Conservation (phyloP, 2,113 vertebrate species). For the Neotoma lepida region DNA sequence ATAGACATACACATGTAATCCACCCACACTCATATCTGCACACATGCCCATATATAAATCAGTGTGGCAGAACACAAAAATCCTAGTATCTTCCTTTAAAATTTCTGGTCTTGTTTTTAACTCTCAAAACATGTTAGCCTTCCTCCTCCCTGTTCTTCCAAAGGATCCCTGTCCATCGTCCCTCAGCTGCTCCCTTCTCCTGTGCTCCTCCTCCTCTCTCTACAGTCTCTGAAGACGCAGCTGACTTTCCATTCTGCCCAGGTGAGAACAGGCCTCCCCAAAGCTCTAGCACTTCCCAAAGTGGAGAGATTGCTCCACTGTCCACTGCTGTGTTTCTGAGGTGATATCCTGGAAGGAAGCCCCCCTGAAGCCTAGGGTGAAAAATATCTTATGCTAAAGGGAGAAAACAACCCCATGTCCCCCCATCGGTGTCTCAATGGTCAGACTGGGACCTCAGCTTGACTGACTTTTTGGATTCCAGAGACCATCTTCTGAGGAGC, state of each 20-base stretch:
- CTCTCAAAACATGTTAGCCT: not conserved
- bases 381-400: not conserved
- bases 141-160: not conserved
- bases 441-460: not conserved
- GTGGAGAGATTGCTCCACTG: too few species aligned
- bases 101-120: not conserved
- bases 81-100: not conserved
- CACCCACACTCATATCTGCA: not conserved
- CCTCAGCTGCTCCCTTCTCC: not conserved
- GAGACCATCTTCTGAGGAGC: not conserved
- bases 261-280: constrained; percentile 55
- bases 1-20: not conserved
- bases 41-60: not conserved
- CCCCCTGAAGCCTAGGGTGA: not conserved
- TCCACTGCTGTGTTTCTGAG: not conserved
- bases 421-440: not conserved
- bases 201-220: not conserved
- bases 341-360: not conserved
- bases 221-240: not conserved
- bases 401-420: not conserved
- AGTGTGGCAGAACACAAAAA: not conserved
- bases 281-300: not conserved
- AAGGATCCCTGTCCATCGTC: not conserved
- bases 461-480: not conserved
- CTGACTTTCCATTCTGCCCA: not conserved